Conservation (phyloP, 2,797 vertebrate genomes). For the Rhabdophis nuchalis region DNA sequence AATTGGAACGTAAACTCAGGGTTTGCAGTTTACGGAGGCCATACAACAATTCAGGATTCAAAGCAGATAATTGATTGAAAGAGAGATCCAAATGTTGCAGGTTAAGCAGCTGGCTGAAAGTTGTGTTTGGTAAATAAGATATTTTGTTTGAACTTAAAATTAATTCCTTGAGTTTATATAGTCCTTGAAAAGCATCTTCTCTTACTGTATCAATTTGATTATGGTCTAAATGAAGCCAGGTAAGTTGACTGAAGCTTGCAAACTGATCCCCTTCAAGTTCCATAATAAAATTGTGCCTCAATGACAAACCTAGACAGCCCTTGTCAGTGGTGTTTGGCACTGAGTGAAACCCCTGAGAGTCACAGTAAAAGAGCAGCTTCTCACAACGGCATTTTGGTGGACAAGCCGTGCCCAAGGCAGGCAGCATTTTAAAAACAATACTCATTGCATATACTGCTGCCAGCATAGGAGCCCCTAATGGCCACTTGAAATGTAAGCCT, state of each 20-base stretch:
- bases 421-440: constrained; percentile 95
- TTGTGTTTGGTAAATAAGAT: constrained; percentile 99
- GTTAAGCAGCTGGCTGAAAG: constrained; percentile 99
- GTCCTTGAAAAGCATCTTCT: constrained; percentile 98
- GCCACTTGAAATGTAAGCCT: constrained; percentile 99
- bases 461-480: constrained; percentile 99
- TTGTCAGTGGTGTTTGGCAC: constrained; percentile 96
- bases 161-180: constrained; percentile 98
- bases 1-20: constrained; percentile 95
- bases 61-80: constrained; percentile 95
- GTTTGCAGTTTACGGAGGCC: constrained; percentile 97
- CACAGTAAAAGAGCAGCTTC: constrained; percentile 99
- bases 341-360: constrained; percentile 96
- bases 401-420: constrained; percentile 96
- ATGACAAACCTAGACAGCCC: constrained; percentile 94
- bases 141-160: constrained; percentile 99
- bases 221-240: constrained; percentile 98
- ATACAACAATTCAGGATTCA: constrained; percentile 96
- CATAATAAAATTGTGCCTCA: constrained; percentile 95
- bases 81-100: constrained; percentile 98
- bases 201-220: constrained; percentile 96
- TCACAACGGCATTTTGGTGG: constrained; percentile 99
- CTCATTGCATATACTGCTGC: constrained; percentile 97
- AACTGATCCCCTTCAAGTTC: constrained; percentile 97
- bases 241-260: constrained; percentile 96